Evolutionary conservation across 1,140 invertebrate species (phyloP).

Genomic region (Acromyrmex charruanus): DNA sequence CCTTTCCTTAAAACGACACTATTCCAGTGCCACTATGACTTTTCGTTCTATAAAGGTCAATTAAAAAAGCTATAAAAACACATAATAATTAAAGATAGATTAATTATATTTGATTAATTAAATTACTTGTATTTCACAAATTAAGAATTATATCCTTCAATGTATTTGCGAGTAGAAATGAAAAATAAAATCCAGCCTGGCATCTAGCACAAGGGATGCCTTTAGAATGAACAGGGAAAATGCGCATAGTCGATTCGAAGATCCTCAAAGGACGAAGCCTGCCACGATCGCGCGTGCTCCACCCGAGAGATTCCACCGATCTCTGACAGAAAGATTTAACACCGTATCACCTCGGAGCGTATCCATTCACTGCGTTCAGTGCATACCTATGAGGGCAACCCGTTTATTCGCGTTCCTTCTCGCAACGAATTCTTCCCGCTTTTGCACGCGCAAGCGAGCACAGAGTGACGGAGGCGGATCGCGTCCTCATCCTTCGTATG

Average conservation of each 20-base stretch:
- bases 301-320: constrained; percentile 17
- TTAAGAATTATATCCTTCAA: neutral
- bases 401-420: constrained; percentile 26
- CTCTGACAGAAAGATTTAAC: constrained; percentile 62
- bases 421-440: constrained; percentile 17
- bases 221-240: constrained; percentile 14
- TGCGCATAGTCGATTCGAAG: constrained; percentile 10
- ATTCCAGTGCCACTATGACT: no score
- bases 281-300: constrained; percentile 14
- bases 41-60: no score
- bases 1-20: no score
- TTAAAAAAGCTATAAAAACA: neutral
- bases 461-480: constrained; percentile 17
- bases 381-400: constrained; percentile 32
- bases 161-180: constrained; percentile 2
- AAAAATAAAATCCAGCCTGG: constrained; percentile 2
- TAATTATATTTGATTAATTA: neutral
- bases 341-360: constrained; percentile 40
- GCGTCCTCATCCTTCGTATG: constrained; percentile 30
- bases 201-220: neutral
- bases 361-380: constrained; percentile 21
- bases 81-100: neutral
- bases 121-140: neutral
- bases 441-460: constrained; percentile 11
- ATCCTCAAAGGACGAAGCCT: constrained; percentile 38